Evolutionary conservation across 2,113 vertebrate genomes (phyloP).

Genomic region (Calonectris borealis): DNA sequence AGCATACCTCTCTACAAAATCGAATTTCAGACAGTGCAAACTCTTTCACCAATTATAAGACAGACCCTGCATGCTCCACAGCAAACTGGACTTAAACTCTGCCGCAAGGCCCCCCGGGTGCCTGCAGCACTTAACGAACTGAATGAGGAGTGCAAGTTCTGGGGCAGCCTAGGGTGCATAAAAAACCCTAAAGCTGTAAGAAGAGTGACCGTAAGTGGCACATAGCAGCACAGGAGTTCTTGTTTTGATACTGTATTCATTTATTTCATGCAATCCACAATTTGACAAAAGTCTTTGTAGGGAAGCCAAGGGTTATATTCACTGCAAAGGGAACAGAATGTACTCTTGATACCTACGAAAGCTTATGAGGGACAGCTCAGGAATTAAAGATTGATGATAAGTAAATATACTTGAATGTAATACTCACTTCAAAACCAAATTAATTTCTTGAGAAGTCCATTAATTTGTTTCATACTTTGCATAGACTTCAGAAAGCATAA

Average conservation of each 20-base stretch:
- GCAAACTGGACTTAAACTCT: not conserved
- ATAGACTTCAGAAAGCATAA: not conserved
- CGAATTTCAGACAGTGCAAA: not conserved
- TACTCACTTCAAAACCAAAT: not conserved
- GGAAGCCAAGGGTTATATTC: not conserved
- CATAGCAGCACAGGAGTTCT: not conserved
- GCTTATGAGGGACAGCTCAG: not conserved
- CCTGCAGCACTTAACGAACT: not conserved
- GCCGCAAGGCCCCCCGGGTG: not conserved
- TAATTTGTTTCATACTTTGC: not conserved
- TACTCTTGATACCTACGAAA: not conserved
- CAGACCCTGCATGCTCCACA: not conserved
- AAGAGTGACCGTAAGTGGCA: not conserved
- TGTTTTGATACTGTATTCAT: not conserved
- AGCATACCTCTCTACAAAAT: not conserved
- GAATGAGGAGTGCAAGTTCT: not conserved
- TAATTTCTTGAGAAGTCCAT: not conserved
- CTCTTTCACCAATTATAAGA: not conserved
- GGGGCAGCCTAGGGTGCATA: not conserved
- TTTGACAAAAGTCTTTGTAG: not conserved
- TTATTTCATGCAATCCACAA: not conserved
- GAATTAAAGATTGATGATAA: not conserved
- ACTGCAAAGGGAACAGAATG: not conserved
- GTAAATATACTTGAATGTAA: not conserved
- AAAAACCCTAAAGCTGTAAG: accelerated